Percentiles rank a stretch among this genome's conserved stretches.
Evolutionary conservation across 2,888 invertebrate species (phyloP).

Genomic region (Eilema griseolum): DNA sequence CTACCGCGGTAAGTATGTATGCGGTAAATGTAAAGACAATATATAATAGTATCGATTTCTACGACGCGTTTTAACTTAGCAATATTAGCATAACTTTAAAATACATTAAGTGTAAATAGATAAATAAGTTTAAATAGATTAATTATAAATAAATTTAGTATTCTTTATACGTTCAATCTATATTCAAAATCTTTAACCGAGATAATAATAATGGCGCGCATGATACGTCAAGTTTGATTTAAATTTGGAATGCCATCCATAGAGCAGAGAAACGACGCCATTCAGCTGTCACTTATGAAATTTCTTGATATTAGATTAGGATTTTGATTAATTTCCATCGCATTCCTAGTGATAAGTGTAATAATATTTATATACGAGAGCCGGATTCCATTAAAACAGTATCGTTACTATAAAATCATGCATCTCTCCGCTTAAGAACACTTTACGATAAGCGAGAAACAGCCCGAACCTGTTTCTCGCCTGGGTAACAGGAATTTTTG

Average conservation of each 20-base stretch:
- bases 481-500: not conserved
- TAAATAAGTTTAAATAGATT: no score
- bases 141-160: no score
- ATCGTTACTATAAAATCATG: not conserved
- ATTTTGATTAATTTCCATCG: slow-evolving; percentile 1
- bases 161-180: no score
- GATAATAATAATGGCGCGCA: not conserved
- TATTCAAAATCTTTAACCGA: not conserved
- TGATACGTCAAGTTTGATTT: not conserved
- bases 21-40: no score
- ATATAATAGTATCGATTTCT: no score
- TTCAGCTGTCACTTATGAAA: not conserved
- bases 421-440: not conserved
- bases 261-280: not conserved
- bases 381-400: not conserved
- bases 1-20: no score
- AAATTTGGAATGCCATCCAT: not conserved
- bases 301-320: not conserved
- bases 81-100: no score
- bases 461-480: not conserved
- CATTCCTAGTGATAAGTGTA: slow-evolving; percentile 3
- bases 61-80: no score
- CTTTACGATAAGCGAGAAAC: not conserved
- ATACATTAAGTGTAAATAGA: no score
- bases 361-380: not conserved